A percentile compares a stretch with the other conserved stretches of the same genome.
These are phyloP conservation scores for Andrena haemorrhoa DNA, from an alignment of 2,888 invertebrate genomes.

Conservation along the genomic window DNA sequence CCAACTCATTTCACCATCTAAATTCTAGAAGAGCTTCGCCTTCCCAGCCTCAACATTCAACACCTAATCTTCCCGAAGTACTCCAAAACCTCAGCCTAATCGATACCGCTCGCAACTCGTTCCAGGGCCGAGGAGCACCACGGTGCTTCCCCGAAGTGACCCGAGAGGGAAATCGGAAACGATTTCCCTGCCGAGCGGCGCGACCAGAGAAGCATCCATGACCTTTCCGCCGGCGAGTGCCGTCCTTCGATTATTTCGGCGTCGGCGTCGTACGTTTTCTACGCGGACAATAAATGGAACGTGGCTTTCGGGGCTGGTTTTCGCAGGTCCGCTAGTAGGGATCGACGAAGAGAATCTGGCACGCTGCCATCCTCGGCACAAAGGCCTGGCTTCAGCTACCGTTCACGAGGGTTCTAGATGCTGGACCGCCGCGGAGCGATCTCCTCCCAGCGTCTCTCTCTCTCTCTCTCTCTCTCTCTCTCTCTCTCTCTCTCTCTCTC, in stretches of 20 bases:
- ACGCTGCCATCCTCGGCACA: conserved; percentile 77
- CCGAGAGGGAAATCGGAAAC: background rate
- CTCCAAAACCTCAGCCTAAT: too few species aligned
- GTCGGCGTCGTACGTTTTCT: conserved; percentile 67
- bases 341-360: conserved; percentile 78
- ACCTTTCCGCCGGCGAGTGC: conserved; percentile 40
- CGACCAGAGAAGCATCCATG: conserved; percentile 38
- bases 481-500: too few species aligned
- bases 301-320: conserved; percentile 69
- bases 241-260: conserved; percentile 63
- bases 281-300: conserved; percentile 70
- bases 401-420: conserved; percentile 41
- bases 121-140: too few species aligned
- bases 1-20: background rate
- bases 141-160: background rate
- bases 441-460: conserved; percentile 4
- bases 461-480: background rate
- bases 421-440: conserved; percentile 45
- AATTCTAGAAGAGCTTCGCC: background rate
- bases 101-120: too few species aligned
- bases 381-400: conserved; percentile 69
- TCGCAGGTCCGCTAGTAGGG: conserved; percentile 80
- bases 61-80: background rate
- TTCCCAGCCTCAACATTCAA: background rate
- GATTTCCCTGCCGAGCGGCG: background rate